Base-by-base conservation (phyloP, 2,113 vertebrate genomes). In the Lipophrys pholis region DNA sequence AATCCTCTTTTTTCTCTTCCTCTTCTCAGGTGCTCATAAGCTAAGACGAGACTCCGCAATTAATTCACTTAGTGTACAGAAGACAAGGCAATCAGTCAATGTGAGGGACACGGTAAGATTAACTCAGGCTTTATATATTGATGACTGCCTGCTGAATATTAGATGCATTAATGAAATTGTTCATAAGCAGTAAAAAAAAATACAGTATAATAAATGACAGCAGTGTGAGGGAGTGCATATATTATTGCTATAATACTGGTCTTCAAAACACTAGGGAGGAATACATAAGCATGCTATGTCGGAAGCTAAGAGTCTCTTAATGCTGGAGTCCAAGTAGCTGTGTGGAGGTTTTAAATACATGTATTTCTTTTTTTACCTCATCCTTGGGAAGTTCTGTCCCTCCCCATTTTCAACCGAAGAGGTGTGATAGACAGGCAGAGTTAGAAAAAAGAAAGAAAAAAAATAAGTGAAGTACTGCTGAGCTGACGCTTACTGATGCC, bases 401-500 rank as follows among this genome's bases (percentile, higher is more conserved):
- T 52, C 66, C 8, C 7, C 68, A 6, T 9, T 6, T 71, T 73
- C 21, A 30, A 30, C 57, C 16, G 45, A 68, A 50, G 16, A 7
- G 41, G 6, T 41, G 15, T n/a, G 50, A 58, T 63, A 30, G 16
- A 40, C 46, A 58, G 35, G 7, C 40, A 45, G 66, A 46, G 45
- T 40, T 30, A 2, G 4, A 30, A 30, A 30, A 30, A 30, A 48
- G 57, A 72, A 67, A n/a, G 65, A 50, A 73, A 12, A 56, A 14
- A 50, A 54, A 16, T 36, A 11, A 51, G 53, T 50, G 45, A 78
- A 86, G 77, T 66, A 77, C 38, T 36, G 40, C 67, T 59, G 60
- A 81, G 73, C 72, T 50, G 60, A 89, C 87, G 82, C 82, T 89
- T 68, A 90, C 80, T 67, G 87, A 89, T 81, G 89, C 83, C 69